phyloP scores from a whole-genome alignment of 2,888 invertebrate species.

The Orthosia gracilis region DNA sequence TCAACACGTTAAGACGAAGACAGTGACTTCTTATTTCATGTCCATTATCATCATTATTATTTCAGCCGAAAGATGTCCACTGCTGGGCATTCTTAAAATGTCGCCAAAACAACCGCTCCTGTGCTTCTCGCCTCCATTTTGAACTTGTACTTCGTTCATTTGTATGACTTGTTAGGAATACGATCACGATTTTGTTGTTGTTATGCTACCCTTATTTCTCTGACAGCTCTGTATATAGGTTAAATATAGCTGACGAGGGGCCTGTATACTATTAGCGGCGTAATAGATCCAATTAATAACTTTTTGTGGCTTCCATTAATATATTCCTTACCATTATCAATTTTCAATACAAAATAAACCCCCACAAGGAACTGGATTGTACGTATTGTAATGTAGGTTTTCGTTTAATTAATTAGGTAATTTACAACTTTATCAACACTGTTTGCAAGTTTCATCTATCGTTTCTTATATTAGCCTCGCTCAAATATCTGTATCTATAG shows the following conservation, averaged over 20 bases:
- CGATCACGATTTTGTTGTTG: too few relatives aligned
- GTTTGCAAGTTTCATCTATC: neutral
- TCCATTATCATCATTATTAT: too few relatives aligned
- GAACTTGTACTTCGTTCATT: too few relatives aligned
- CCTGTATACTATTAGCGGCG: slow-evolving; percentile 18
- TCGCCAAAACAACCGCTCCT: too few relatives aligned
- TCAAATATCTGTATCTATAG: neutral
- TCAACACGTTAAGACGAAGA: too few relatives aligned
- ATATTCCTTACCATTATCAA: slow-evolving; percentile 50
- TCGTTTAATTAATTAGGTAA: neutral
- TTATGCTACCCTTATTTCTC: neutral
- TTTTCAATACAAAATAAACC: slow-evolving; percentile 54
- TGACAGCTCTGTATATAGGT: too few relatives aligned
- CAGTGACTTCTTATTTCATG: too few relatives aligned
- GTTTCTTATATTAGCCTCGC: too few relatives aligned
- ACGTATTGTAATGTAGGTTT: neutral
- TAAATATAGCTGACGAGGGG: slow-evolving; percentile 6
- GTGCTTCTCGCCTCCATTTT: too few relatives aligned
- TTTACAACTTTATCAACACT: neutral
- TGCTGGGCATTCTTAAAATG: too few relatives aligned
- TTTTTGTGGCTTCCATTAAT: slow-evolving; percentile 58
- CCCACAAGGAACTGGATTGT: slow-evolving; percentile 29
- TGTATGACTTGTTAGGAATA: neutral
- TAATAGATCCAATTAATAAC: slow-evolving; percentile 56
- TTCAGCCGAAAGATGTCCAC: too few relatives aligned